Evolutionary conservation across 2,797 vertebrate species (phyloP).

Genomic region (Lateolabrax maculatus): DNA sequence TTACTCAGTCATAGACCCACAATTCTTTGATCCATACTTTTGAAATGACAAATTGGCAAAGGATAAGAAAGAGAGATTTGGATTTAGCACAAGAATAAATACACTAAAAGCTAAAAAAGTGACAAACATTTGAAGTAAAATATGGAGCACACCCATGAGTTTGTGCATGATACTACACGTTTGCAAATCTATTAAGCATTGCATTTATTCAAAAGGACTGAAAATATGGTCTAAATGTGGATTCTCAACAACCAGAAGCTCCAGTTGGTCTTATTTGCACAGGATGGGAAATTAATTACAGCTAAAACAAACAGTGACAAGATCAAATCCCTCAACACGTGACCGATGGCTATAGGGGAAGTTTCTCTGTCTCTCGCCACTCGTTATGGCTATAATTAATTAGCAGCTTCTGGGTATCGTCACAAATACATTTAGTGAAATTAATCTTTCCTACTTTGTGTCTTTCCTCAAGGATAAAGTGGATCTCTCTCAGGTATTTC

Average conservation of each 20-base stretch:
- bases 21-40: conserved; percentile 62
- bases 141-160: background rate
- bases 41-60: conserved; percentile 61
- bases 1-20: conserved; percentile 27
- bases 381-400: conserved; percentile 76
- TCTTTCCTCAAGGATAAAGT: conserved; percentile 59
- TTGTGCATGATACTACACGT: background rate
- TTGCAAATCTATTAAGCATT: background rate
- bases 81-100: conserved; percentile 28
- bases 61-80: conserved; percentile 51
- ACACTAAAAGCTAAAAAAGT: background rate
- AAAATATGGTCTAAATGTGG: conserved; percentile 32
- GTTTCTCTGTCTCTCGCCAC: conserved; percentile 36
- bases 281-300: conserved; percentile 74
- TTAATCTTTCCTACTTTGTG: conserved; percentile 54
- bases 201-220: background rate
- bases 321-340: conserved; percentile 73
- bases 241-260: conserved; percentile 41
- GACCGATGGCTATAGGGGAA: conserved; percentile 57
- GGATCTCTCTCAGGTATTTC: conserved; percentile 63
- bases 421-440: conserved; percentile 63
- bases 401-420: conserved; percentile 59
- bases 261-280: conserved; percentile 50
- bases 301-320: conserved; percentile 73
- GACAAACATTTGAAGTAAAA: background rate